Evolutionary conservation across 2,888 invertebrate species (phyloP), one percentile per base, ranked within the genome.

Genomic region (Allacma fusca): DNA sequence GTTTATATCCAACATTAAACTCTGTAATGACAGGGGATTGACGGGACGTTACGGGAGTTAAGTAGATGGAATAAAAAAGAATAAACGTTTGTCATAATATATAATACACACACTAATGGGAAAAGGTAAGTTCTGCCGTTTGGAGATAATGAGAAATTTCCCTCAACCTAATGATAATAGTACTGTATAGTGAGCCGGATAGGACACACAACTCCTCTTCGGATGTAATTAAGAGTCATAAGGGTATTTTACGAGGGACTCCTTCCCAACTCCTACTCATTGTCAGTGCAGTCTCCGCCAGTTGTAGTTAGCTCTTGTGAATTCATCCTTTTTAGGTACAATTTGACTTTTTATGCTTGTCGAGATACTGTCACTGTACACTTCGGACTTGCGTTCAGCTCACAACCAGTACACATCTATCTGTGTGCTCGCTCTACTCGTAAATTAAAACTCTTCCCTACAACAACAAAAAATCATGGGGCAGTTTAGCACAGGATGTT

Each of bases 151-250:
- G 75, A 75, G 75, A 50, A 75, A 69, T 68, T 75, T 75, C 40
- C 43, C 67, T n/a, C 26, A 50, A 75, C 50, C n/a, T 28, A 50
- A 57, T 75, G 67, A 50, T 67, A 21, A 23, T 44, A 44, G 50
- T 5, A 40, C 43, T 62, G 26, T n/a, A 50, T 44, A 21, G 13
- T 29, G 1, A 44, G 44, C 26, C 13, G 44, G 13, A 26, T 19
- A 50, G 50, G 26, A 67, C 5, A 19, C 24, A 24, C 24, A 50
- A 70, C 50, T 64, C 43, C 24, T 50, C 65, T 65, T 72, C 44
- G 44, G 75, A 75, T 34, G 78, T 69, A 78, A 78, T 78, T 78
- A 78, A 78, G 75, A 40, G 59, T 75, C 75, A 70, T 75, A 70
- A 75, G 69, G 44, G 26, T 67, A 16, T 75, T 78, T 75, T 74